Evolutionary conservation across 2,113 vertebrate species (phyloP).

Genomic region (Chauna torquata): DNA sequence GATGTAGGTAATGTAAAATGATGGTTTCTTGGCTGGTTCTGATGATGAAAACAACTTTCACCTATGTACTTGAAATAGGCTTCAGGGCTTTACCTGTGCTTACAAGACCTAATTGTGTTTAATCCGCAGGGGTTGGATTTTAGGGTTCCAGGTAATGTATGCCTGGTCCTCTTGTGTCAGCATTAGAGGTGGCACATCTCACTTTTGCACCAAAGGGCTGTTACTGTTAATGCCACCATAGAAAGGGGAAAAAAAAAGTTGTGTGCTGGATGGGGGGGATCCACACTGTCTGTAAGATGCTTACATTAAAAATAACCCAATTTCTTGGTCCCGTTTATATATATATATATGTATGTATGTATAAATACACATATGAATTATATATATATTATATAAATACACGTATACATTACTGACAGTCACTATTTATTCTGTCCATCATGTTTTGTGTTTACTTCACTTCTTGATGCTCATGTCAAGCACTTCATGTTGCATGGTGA

Average conservation of each 20-base stretch:
- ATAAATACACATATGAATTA: too few relatives aligned
- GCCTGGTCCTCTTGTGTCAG: background rate
- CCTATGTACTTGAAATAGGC: background rate
- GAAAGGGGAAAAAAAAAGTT: background rate
- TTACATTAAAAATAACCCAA: background rate
- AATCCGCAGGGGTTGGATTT: background rate
- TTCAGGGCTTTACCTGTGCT: background rate
- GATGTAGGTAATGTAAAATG: background rate
- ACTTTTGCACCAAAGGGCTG: background rate
- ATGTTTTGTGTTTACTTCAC: background rate
- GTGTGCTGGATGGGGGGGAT: background rate
- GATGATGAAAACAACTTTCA: background rate
- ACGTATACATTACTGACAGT: background rate
- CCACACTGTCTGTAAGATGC: rapidly evolving
- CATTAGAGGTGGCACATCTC: background rate
- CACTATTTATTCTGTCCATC: background rate
- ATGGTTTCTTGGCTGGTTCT: background rate
- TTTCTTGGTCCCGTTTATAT: background rate
- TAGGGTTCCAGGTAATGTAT: background rate
- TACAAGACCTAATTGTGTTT: background rate
- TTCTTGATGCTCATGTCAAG: background rate
- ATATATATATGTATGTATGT: background rate
- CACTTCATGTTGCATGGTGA: rapidly evolving
- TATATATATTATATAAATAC: too few relatives aligned
- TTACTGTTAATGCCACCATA: background rate